Percentiles rank a stretch among this genome's conserved stretches.
phyloP scores from a whole-genome alignment of 2,888 invertebrate genomes.

The Limulus polyphemus region DNA sequence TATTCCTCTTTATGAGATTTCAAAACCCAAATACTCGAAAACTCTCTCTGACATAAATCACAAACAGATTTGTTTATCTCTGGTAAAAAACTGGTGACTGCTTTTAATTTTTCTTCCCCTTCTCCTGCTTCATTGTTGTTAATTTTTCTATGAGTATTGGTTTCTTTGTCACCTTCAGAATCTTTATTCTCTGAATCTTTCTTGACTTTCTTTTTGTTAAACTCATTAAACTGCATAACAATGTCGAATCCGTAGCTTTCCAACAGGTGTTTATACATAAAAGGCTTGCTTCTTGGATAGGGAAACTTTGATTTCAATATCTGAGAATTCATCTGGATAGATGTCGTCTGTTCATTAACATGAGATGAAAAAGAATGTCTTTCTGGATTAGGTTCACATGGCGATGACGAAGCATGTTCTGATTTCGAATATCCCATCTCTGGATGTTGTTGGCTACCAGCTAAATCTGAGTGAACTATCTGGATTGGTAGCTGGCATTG shows the following conservation, averaged over 20 bases:
- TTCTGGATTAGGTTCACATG: constrained; percentile 30
- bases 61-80: constrained; percentile 72
- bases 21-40: constrained; percentile 89
- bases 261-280: constrained; percentile 79
- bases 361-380: background rate
- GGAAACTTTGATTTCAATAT: constrained; percentile 17
- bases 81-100: constrained; percentile 40
- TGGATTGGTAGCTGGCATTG: background rate
- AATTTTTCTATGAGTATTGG: background rate
- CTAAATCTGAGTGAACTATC: background rate
- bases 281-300: constrained; percentile 37
- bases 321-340: constrained; percentile 9
- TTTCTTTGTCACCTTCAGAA: constrained; percentile 8
- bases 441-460: constrained; percentile 8
- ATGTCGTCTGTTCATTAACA: background rate
- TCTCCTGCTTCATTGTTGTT: constrained; percentile 10
- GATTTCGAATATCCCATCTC: too few species aligned
- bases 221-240: constrained; percentile 93
- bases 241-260: constrained; percentile 92
- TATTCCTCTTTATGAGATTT: constrained; percentile 94
- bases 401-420: background rate
- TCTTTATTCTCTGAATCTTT: background rate
- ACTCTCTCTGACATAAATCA: constrained; percentile 81
- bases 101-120: constrained; percentile 19
- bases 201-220: constrained; percentile 43